Conservation (phyloP, 2,888 invertebrate genomes). For the Syrista parreyssii region DNA sequence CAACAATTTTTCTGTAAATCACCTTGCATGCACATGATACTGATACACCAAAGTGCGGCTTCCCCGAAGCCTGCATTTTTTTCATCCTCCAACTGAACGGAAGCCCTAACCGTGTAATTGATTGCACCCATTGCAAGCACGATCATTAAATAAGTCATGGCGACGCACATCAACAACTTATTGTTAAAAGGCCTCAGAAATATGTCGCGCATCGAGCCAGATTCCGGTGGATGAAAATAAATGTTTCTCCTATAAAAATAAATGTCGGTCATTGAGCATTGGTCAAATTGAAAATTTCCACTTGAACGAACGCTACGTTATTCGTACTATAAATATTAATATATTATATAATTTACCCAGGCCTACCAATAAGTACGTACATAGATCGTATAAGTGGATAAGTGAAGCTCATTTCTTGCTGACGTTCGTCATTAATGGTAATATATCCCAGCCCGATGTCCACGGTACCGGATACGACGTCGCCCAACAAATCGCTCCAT, state of each 20-base stretch:
- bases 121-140: slow-evolving; percentile 68
- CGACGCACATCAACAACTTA: slow-evolving; percentile 69
- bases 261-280: slow-evolving; percentile 15
- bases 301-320: neutral
- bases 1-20: neutral
- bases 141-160: slow-evolving; percentile 68
- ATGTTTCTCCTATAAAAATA: slow-evolving; percentile 70
- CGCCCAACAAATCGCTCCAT: slow-evolving; percentile 74
- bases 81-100: slow-evolving; percentile 57
- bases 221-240: slow-evolving; percentile 74
- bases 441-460: slow-evolving; percentile 73
- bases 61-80: slow-evolving; percentile 66
- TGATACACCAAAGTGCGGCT: slow-evolving; percentile 72
- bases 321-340: too few relatives aligned
- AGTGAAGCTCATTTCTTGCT: slow-evolving; percentile 71
- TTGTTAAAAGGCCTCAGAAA: slow-evolving; percentile 73
- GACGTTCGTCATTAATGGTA: slow-evolving; percentile 68
- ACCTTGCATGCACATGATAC: slow-evolving; percentile 77
- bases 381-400: slow-evolving; percentile 73
- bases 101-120: slow-evolving; percentile 59
- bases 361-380: slow-evolving; percentile 58
- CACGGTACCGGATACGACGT: slow-evolving; percentile 69
- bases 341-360: neutral
- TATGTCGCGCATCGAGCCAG: slow-evolving; percentile 73
- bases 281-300: neutral